phyloP scores from a whole-genome alignment of 1,140 invertebrate genomes.

The Acromyrmex echinatior region DNA sequence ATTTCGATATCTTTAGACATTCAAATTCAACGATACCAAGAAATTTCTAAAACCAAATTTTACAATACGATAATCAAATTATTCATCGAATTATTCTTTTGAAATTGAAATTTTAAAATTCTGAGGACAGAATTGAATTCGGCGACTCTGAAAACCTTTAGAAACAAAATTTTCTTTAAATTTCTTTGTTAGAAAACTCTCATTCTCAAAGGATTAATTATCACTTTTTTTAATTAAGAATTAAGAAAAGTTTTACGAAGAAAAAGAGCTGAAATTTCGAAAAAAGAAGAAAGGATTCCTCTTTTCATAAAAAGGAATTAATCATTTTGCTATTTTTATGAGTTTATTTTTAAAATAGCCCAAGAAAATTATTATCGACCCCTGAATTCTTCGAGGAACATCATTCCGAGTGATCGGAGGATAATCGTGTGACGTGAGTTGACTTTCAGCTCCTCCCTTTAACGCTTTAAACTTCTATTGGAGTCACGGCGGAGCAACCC shows the following conservation, averaged over 20 bases:
- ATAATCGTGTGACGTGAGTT: slow-evolving; percentile 15
- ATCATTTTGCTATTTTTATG: neutral
- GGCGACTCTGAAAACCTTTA: no score
- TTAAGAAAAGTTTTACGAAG: neutral
- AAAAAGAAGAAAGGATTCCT: neutral
- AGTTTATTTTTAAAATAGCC: neutral
- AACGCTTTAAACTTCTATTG: slow-evolving; percentile 49
- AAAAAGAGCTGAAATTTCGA: neutral
- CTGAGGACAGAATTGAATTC: no score
- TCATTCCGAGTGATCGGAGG: neutral
- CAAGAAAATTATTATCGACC: neutral
- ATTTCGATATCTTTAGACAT: no score
- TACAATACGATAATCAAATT: no score
- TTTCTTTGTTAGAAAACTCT: no score
- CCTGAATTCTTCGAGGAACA: neutral
- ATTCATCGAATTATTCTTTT: no score
- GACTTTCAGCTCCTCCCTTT: slow-evolving; percentile 50
- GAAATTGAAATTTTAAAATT: no score
- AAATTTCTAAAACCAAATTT: no score
- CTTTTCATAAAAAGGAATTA: neutral
- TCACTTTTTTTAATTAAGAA: neutral
- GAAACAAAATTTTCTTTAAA: no score
- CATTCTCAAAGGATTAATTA: neutral
- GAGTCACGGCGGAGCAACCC: slow-evolving; percentile 29
- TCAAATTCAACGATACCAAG: no score